phyloP scores from a whole-genome alignment of 2,888 invertebrate species.

The Pogonocherus hispidulus region DNA sequence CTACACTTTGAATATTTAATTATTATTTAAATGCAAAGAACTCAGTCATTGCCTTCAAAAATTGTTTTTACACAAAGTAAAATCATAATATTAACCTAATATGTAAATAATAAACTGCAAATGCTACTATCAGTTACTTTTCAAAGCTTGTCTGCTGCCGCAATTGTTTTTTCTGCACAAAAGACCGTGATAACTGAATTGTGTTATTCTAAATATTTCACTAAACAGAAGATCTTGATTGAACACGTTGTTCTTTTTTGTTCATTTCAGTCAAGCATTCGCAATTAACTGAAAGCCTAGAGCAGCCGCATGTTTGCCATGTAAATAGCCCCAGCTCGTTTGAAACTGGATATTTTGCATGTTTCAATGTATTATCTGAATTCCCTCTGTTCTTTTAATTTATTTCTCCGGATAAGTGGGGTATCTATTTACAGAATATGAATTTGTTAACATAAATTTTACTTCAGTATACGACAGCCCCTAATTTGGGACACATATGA shows the following conservation, averaged over 20 bases:
- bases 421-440: slow-evolving; percentile 47
- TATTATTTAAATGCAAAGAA: too few species aligned
- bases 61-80: too few species aligned
- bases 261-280: slow-evolving; percentile 46
- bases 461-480: slow-evolving; percentile 35
- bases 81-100: too few species aligned
- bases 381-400: slow-evolving; percentile 44
- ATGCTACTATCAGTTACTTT: too few species aligned
- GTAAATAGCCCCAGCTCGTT: slow-evolving; percentile 49
- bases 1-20: too few species aligned
- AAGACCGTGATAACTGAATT: too few species aligned
- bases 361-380: slow-evolving; percentile 46
- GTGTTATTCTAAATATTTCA: slow-evolving; percentile 2
- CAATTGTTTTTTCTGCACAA: too few species aligned
- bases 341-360: slow-evolving; percentile 49
- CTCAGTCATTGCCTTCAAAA: too few species aligned
- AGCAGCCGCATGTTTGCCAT: slow-evolving; percentile 49
- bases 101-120: too few species aligned
- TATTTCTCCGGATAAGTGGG: slow-evolving; percentile 44
- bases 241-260: slow-evolving; percentile 33
- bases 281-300: slow-evolving; percentile 52
- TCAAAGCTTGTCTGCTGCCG: too few species aligned
- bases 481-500: slow-evolving; percentile 19
- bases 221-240: slow-evolving; percentile 3
- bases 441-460: slow-evolving; percentile 45